Conservation (phyloP, 92 coral and sea anemone species). For the Phenganax subtilis region DNA sequence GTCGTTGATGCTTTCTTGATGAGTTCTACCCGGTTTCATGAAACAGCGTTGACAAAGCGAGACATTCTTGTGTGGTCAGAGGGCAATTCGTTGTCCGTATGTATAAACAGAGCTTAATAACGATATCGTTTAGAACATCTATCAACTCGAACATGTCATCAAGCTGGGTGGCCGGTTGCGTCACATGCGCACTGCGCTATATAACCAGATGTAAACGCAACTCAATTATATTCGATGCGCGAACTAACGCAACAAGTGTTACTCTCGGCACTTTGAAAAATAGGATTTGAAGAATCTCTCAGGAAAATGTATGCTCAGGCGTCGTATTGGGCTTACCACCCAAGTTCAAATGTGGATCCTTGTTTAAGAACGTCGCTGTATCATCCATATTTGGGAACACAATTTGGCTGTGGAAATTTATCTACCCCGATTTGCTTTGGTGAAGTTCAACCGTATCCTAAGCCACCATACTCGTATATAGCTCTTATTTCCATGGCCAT, state of each 20-base stretch:
- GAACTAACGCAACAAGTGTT: slow-evolving; percentile 7
- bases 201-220: slow-evolving; percentile 9
- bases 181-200: slow-evolving; percentile 18
- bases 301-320: slow-evolving; percentile 16
- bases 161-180: slow-evolving; percentile 42
- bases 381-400: slow-evolving; percentile 22
- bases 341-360: slow-evolving; percentile 6
- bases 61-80: slow-evolving; percentile 45
- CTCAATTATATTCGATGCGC: slow-evolving; percentile 15
- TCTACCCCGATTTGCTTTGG: slow-evolving; percentile 27
- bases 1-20: slow-evolving; percentile 16
- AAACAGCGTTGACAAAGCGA: slow-evolving; percentile 39
- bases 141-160: slow-evolving; percentile 40
- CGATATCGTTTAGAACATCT: slow-evolving; percentile 43
- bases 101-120: slow-evolving; percentile 41
- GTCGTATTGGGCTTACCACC: slow-evolving; percentile 30
- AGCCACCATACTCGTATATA: slow-evolving; percentile 94
- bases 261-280: slow-evolving; percentile 14
- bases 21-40: slow-evolving; percentile 12
- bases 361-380: slow-evolving; percentile 22
- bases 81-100: slow-evolving; percentile 35
- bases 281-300: slow-evolving; percentile 9
- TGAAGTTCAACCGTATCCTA: slow-evolving; percentile 68
- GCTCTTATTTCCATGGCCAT: slow-evolving; percentile 98
- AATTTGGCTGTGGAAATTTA: not conserved